Evolutionary conservation across 2,113 vertebrate genomes (phyloP).

Genomic region (Neoarius graeffei): DNA sequence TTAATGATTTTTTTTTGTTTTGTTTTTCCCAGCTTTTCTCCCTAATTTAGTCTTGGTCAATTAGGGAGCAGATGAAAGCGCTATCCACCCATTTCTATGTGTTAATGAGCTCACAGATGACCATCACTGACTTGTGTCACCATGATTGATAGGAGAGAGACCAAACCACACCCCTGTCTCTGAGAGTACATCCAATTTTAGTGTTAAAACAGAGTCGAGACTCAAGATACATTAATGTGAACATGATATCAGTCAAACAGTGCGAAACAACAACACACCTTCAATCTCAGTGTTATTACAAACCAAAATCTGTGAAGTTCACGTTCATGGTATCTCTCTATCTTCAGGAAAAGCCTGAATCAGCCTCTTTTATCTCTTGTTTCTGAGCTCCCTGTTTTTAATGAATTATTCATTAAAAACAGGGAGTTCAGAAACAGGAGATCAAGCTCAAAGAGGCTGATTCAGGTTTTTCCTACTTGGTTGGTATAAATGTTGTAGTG

Average conservation of each 20-base stretch:
- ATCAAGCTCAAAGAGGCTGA: neutral
- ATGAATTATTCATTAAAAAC: neutral
- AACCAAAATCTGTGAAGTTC: neutral
- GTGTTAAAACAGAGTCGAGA: neutral
- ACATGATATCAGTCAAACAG: neutral
- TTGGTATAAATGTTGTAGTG: neutral
- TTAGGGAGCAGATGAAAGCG: neutral
- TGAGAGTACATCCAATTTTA: neutral
- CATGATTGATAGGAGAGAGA: neutral
- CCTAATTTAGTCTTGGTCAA: neutral
- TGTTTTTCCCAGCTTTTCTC: too few species aligned
- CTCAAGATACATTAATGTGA: neutral
- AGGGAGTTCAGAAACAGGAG: neutral
- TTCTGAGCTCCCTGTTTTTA: neutral
- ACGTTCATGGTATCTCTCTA: neutral
- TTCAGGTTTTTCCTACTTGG: neutral
- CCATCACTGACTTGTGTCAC: neutral
- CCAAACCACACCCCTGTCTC: neutral
- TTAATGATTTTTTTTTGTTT: too few species aligned
- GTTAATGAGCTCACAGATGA: neutral
- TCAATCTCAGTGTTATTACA: neutral
- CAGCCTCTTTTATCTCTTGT: neutral
- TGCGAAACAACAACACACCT: neutral
- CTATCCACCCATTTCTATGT: neutral
- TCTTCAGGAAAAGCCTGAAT: too few species aligned